phyloP scores from a whole-genome alignment of 2,888 invertebrate genomes.

The Augochlorella aurata region DNA sequence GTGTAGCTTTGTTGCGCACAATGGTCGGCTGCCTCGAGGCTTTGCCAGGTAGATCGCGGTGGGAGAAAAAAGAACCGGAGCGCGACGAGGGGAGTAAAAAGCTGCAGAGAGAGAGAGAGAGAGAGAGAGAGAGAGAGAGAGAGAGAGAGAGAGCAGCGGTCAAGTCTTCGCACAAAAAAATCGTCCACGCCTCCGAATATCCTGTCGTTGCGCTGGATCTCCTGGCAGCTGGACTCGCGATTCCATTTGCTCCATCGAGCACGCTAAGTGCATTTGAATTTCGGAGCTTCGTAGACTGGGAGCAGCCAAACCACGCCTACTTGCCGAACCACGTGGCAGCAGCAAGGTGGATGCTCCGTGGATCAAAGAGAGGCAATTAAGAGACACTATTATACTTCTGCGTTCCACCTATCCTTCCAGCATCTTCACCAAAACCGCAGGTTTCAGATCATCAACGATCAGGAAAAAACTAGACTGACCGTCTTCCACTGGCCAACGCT shows the following conservation, averaged over 20 bases:
- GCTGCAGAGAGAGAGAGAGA: slow-evolving; percentile 25
- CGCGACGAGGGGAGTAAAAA: slow-evolving; percentile 14
- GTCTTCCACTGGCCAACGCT: slow-evolving; percentile 9
- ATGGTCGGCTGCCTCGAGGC: slow-evolving; percentile 67
- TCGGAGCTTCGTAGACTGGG: neutral
- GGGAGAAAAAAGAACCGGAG: slow-evolving; percentile 43
- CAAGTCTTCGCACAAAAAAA: slow-evolving; percentile 71
- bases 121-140: slow-evolving; percentile 18
- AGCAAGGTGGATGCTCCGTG: no score
- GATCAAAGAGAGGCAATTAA: no score
- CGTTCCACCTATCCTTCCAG: no score
- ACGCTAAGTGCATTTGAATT: neutral
- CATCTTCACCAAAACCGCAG: no score
- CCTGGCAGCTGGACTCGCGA: slow-evolving; percentile 35
- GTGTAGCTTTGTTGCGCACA: slow-evolving; percentile 78
- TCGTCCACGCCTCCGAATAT: slow-evolving; percentile 79
- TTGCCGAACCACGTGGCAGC: no score
- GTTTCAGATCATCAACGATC: no score
- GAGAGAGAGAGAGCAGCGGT: slow-evolving; percentile 29
- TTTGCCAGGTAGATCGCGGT: slow-evolving; percentile 66
- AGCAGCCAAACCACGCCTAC: neutral
- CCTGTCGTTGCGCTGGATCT: slow-evolving; percentile 63
- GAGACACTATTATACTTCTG: no score
- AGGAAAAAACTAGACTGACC: neutral
- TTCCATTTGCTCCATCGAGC: neutral